Evolutionary conservation across 2,113 vertebrate genomes (phyloP), one percentile per base, ranked within the genome.

Genomic region (Albula goreensis): DNA sequence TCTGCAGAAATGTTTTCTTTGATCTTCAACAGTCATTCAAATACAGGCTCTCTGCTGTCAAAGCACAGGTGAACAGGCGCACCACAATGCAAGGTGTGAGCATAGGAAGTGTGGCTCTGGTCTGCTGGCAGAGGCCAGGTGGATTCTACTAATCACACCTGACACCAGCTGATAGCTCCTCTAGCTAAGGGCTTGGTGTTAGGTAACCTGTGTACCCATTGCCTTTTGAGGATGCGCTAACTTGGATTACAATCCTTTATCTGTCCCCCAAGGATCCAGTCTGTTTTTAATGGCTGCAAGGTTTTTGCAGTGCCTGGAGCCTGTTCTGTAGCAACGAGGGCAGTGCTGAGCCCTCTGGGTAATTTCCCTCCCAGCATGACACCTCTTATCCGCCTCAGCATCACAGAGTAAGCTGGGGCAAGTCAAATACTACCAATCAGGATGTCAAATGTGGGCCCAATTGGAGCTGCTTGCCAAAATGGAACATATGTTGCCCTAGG

Each of bases 291-390:
- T 74, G 66, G 66, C 66, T 74, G n/a, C n/a, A 25, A n/a, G 70
- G 70, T 74, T 74, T 25, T 74, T 31, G 70, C 22, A 31, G n/a
- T 31, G 70, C 22, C 70, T 25, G 70, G 70, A n/a, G n/a, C 7
- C n/a, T 74, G 31, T 74, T 74, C 70, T 9, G 19, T 25, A 5
- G 63, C 63, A 70, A 11, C 8, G 70, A 74, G 70, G n/a, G 70
- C 70, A 74, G 70, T 9, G 70, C 70, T 25, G 22, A 25, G 70
- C 22, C 70, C n/a, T 74, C 70, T 74, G 70, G 70, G 70, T 74
- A 74, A 74, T 74, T 74, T 74, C n/a, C 2, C 70, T 74, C n/a
- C n/a, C 70, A 31, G 70, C 70, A 74, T n/a, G 70, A 74, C 70
- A 74, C 70, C 70, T 25, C 70, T 74, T 74, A 74, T 74, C 70